Evolutionary conservation across 1,140 invertebrate species (phyloP), one percentile per base, ranked within the genome.

Genomic region (Araneus ventricosus): DNA sequence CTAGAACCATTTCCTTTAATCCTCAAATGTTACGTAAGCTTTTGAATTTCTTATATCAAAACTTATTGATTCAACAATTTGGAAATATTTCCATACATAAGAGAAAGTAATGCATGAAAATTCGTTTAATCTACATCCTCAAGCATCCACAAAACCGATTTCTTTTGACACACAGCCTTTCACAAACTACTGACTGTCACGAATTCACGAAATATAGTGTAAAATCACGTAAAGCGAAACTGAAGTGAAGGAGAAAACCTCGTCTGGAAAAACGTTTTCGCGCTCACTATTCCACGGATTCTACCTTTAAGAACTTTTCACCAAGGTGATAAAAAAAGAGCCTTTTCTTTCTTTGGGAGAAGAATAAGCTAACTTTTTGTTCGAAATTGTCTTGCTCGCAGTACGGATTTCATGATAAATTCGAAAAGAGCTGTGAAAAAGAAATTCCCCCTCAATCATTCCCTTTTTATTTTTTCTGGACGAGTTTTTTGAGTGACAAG

Each of bases 331-430:
- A 1, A 45, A 82, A 82, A 41, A n/a, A 45, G 45, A 39, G n/a
- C 41, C 10, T 82, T 82, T 34, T 27, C 5, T 82, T 24, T 10
- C 22, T 22, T 52, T 22, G 6, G 7, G 20, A 45, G 41, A 52
- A 82, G 4, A 52, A 82, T 52, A 82, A 82, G 24, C 41, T 52
- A 45, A n/a, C 80, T 82, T 82, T 63, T 82, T 7, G 20, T 45
- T 22, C 37, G 24, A 82, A 82, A 37, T 82, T 45, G 17, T 22
- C 20, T 75, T 37, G 0, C 41, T 30, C 6, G 3, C 30, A 82
- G 30, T 45, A n/a, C 10, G 39, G 80, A 45, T 82, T 82, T 24
- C 20, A 52, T 45, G 41, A 82, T 27, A 39, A 82, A 82, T 82
- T 27, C 37, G 22, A 52, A 45, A 45, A 82, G 6, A 30, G 67